phyloP scores from a whole-genome alignment of 2,113 vertebrate species.

The Aphelocoma coerulescens region DNA sequence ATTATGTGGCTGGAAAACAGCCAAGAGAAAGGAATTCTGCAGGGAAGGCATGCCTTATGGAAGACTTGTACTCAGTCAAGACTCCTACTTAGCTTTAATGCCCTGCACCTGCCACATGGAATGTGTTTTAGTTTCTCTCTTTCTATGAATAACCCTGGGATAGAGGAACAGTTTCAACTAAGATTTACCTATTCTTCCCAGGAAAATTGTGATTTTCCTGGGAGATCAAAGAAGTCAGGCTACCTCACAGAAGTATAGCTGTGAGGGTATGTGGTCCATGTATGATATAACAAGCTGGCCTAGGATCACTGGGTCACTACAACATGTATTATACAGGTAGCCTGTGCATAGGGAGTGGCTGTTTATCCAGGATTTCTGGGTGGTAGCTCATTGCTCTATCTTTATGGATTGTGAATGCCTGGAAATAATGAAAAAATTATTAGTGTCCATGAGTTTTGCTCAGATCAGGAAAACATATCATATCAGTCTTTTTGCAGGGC shows the following conservation, averaged over 20 bases:
- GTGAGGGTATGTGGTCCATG: neutral
- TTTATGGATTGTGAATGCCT: neutral
- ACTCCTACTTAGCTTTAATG: neutral
- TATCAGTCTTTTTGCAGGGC: neutral
- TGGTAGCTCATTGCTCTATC: neutral
- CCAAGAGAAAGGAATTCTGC: neutral
- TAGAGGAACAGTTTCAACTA: neutral
- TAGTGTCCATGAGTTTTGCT: neutral
- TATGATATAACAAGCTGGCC: neutral
- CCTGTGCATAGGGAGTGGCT: neutral
- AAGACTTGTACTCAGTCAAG: neutral
- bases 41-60: neutral
- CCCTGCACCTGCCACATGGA: neutral
- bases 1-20: neutral
- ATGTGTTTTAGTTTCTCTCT: neutral
- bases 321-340: neutral
- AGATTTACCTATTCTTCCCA: neutral
- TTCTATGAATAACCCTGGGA: neutral
- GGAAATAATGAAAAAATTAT: neutral
- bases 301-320: neutral
- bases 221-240: neutral
- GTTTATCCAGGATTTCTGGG: neutral
- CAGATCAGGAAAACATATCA: neutral
- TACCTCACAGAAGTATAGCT: neutral
- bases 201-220: neutral